phyloP scores from a whole-genome alignment of 2,888 invertebrate species.

The Orthonevra nobilis region DNA sequence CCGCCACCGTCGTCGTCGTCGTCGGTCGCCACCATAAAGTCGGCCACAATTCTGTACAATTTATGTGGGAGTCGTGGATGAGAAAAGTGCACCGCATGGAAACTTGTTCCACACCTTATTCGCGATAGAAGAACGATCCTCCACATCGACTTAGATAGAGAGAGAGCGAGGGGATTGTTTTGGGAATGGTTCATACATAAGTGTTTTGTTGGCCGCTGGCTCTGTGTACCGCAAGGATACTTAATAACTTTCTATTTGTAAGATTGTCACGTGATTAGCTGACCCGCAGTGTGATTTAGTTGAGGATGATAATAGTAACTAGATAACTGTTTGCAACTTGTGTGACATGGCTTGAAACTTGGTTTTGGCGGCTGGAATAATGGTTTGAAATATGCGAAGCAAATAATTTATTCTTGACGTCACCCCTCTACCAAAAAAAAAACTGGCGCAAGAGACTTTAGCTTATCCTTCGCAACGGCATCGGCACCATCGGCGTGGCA shows the following conservation, averaged over 20 bases:
- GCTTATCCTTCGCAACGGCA: slow-evolving; percentile 28
- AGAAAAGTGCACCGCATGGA: slow-evolving; percentile 3
- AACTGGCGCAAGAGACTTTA: slow-evolving; percentile 22
- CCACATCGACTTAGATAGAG: too few relatives aligned
- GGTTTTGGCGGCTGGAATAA: neutral
- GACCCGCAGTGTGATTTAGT: slow-evolving; percentile 67
- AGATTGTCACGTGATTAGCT: slow-evolving; percentile 68
- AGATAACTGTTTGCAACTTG: slow-evolving; percentile 53
- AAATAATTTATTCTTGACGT: slow-evolving; percentile 64
- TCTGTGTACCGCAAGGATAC: slow-evolving; percentile 56
- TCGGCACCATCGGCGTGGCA: neutral
- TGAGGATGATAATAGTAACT: slow-evolving; percentile 56
- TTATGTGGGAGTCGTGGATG: slow-evolving; percentile 62
- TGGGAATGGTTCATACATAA: slow-evolving; percentile 26
- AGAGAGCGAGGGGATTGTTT: neutral
- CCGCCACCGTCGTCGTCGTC: slow-evolving; percentile 30
- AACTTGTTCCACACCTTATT: slow-evolving; percentile 56
- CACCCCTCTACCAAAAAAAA: slow-evolving; percentile 28
- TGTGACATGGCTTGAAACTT: slow-evolving; percentile 41
- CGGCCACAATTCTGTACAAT: slow-evolving; percentile 57
- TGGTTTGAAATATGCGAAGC: slow-evolving; percentile 41
- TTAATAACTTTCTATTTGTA: slow-evolving; percentile 70
- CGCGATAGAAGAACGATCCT: neutral
- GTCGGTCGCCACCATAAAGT: slow-evolving; percentile 36
- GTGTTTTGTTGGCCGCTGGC: slow-evolving; percentile 56